Percentiles rank a stretch among this genome's conserved stretches.
These are phyloP conservation scores for Tenthredo amoena DNA, from an alignment of 2,888 invertebrate species.

Conservation along the genomic window DNA sequence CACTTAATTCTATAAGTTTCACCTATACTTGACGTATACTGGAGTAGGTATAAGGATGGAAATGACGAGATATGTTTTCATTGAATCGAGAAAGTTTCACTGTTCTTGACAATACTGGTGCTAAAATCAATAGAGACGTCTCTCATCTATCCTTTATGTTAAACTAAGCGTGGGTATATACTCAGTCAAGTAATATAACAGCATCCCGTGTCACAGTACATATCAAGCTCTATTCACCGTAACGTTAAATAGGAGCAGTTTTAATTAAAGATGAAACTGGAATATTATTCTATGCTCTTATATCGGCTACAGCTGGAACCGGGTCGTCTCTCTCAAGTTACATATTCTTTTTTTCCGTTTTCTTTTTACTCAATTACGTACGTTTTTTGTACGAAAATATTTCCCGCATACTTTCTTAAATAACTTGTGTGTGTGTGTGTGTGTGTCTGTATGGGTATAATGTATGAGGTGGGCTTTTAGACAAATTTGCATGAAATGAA, in stretches of 20 bases:
- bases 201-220: neutral
- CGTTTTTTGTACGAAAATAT: neutral
- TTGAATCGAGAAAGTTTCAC: constrained; percentile 41
- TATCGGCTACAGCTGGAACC: neutral
- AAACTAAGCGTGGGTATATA: neutral
- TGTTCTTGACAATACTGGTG: constrained; percentile 19
- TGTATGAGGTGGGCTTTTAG: constrained; percentile 1
- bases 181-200: neutral
- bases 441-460: neutral
- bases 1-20: neutral
- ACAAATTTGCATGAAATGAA: neutral
- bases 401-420: neutral
- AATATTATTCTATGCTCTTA: neutral
- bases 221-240: neutral
- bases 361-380: neutral
- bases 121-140: constrained; percentile 43
- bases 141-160: constrained; percentile 34
- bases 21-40: neutral
- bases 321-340: neutral
- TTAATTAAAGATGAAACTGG: constrained; percentile 33
- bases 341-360: neutral
- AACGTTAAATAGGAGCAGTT: neutral
- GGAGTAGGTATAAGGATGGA: neutral
- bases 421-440: neutral
- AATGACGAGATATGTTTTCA: constrained; percentile 10